phyloP scores from a whole-genome alignment of 2,113 vertebrate genomes.

The Motacilla alba region DNA sequence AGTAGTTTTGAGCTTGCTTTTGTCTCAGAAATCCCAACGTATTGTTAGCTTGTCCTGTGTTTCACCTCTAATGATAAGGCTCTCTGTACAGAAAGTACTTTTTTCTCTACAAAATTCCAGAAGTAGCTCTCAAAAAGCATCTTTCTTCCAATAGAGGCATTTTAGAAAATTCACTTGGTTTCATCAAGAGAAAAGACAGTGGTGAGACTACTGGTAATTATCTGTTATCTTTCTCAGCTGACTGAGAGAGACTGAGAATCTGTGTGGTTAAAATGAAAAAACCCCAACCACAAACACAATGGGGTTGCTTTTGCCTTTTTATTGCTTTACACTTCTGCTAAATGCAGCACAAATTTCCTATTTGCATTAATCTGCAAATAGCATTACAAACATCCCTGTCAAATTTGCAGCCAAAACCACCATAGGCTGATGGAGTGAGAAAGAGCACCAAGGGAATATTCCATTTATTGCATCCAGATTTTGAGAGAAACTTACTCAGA shows the following conservation, averaged over 20 bases:
- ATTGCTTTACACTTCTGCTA: neutral
- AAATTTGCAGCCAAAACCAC: neutral
- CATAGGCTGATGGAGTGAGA: fast-evolving
- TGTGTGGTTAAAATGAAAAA: neutral
- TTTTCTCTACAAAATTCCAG: neutral
- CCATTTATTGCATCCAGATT: neutral
- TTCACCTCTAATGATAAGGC: neutral
- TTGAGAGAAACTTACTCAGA: neutral
- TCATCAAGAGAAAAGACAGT: neutral
- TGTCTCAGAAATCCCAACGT: neutral
- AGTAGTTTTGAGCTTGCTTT: neutral
- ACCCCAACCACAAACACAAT: neutral
- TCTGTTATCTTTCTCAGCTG: neutral
- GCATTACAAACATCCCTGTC: neutral
- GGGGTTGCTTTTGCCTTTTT: neutral
- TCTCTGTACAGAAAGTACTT: neutral
- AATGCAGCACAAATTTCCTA: neutral
- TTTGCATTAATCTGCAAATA: neutral
- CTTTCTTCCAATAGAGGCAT: neutral
- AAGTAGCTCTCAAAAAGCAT: neutral
- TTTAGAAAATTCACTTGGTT: neutral
- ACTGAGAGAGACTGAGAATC: neutral
- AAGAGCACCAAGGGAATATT: neutral
- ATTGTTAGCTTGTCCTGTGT: conserved; percentile 6
- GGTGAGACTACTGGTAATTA: neutral